Base-by-base conservation (phyloP, 2,888 invertebrate genomes). In the Pantelozetes paolii region DNA sequence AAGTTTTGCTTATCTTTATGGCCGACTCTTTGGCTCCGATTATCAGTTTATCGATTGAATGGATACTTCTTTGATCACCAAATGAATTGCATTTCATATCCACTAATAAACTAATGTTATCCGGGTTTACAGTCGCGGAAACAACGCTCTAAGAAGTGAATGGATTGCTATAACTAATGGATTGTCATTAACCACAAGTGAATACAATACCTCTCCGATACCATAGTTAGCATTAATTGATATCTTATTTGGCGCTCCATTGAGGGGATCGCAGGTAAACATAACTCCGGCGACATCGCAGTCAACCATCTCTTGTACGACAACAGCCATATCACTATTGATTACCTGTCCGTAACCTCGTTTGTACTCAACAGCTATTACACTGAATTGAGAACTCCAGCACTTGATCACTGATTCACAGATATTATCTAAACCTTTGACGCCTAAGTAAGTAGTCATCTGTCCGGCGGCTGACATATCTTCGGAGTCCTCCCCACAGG, bases 171-270 rank as follows among this genome's bases (percentile, higher is more conserved):
- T 36, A 36, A 45, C 15, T 45, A 45, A 15, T 15, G 18, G 11
- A 36, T 36, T 11, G n/a, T n/a, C n/a, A n/a, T n/a, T n/a, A n/a
- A n/a, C 9, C 36, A 36, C 36, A 9, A 36, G 36, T 36, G 36
- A 9, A 36, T 36, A 9, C 36, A 5, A 48, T 67, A 67, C 62
- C 74, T 79, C 89, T 75, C 92, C 93, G 1, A 92, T 84, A 0
- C 92, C 93, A 81, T 87, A 90, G 82, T 91, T 90, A 3, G 91
- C 89, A 15, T 90, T 90, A 78, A 94, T 85, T 15, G 89, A 84
- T 76, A 92, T 85, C 54, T 85, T 81, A 3, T 86, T 83, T 0
- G 90, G 88, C 82, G 90, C 88, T 0, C 88, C 89, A 15, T 86
- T 87, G 1, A 87, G 85, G 0, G 93, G 92, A 81, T 92, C 89